These are phyloP conservation scores for Mycalesis mineus DNA, from an alignment of 2,888 invertebrate species.

Conservation along the genomic window DNA sequence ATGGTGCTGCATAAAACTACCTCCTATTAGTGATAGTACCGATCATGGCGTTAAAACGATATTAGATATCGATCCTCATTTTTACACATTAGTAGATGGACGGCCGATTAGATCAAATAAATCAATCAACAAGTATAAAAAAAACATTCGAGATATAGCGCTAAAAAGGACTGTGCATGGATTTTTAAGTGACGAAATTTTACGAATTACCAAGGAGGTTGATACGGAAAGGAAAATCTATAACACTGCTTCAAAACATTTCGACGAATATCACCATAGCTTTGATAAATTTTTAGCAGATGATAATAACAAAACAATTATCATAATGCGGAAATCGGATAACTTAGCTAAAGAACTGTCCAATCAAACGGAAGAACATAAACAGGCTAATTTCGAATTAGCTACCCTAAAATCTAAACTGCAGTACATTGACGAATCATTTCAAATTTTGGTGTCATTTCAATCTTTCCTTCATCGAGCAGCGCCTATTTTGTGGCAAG, in stretches of 20 bases:
- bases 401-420: conserved; percentile 64
- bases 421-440: conserved; percentile 64
- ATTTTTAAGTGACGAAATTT: conserved; percentile 62
- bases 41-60: conserved; percentile 66
- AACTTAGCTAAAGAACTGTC: conserved; percentile 56
- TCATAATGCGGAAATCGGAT: conserved; percentile 68
- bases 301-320: conserved; percentile 69
- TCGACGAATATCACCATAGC: conserved; percentile 65
- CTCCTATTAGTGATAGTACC: conserved; percentile 52
- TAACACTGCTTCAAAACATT: conserved; percentile 56
- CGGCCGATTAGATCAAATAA: conserved; percentile 77
- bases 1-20: conserved; percentile 56
- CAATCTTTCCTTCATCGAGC: conserved; percentile 65
- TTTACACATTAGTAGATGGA: conserved; percentile 79
- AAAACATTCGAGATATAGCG: conserved; percentile 65
- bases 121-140: conserved; percentile 76
- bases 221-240: conserved; percentile 57
- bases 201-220: conserved; percentile 62
- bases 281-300: conserved; percentile 70
- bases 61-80: conserved; percentile 81
- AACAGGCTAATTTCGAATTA: conserved; percentile 60
- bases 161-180: conserved; percentile 59
- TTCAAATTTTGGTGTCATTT: conserved; percentile 62
- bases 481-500: conserved; percentile 65
- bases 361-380: conserved; percentile 61